Evolutionary conservation across 1,140 invertebrate species (phyloP).

Genomic region (Hyposmocoma kahamanoa): DNA sequence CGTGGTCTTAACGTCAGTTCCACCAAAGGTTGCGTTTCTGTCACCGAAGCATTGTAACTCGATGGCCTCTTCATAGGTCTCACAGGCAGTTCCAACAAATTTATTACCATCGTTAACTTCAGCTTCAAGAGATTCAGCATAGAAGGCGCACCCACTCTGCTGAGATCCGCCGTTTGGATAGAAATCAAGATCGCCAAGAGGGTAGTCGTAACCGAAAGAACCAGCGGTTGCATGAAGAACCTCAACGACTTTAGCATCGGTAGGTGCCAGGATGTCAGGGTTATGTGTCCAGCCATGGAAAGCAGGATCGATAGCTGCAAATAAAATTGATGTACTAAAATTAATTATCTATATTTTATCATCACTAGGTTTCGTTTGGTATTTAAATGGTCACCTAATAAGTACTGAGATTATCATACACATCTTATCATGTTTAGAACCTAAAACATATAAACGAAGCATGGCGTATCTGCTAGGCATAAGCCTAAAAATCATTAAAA

Average conservation of each 20-base stretch:
- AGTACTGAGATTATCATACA: too few species aligned
- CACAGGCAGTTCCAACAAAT: constrained; percentile 50
- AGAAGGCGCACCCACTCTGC: constrained; percentile 45
- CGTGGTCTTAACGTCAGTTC: constrained; percentile 27
- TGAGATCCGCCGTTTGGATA: constrained; percentile 77
- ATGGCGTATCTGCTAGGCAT: neutral
- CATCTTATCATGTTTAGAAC: neutral
- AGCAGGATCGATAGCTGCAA: constrained; percentile 75
- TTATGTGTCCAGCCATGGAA: constrained; percentile 61
- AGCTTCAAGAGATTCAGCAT: constrained; percentile 44
- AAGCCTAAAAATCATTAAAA: too few species aligned
- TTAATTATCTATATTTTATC: too few species aligned
- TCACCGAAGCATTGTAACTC: constrained; percentile 29
- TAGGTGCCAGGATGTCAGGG: constrained; percentile 70
- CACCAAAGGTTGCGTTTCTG: constrained; percentile 39
- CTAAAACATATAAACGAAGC: neutral
- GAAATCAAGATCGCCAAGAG: constrained; percentile 81
- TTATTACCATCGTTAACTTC: constrained; percentile 18
- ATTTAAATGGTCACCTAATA: constrained; percentile 1
- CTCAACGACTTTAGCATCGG: constrained; percentile 79
- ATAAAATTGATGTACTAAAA: too few species aligned
- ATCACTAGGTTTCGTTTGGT: neutral
- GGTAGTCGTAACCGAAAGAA: constrained; percentile 68
- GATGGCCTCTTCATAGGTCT: constrained; percentile 31
- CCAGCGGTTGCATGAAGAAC: constrained; percentile 81